Base-by-base conservation (phyloP, 2,113 vertebrate genomes). In the Bubalus kerabau region DNA sequence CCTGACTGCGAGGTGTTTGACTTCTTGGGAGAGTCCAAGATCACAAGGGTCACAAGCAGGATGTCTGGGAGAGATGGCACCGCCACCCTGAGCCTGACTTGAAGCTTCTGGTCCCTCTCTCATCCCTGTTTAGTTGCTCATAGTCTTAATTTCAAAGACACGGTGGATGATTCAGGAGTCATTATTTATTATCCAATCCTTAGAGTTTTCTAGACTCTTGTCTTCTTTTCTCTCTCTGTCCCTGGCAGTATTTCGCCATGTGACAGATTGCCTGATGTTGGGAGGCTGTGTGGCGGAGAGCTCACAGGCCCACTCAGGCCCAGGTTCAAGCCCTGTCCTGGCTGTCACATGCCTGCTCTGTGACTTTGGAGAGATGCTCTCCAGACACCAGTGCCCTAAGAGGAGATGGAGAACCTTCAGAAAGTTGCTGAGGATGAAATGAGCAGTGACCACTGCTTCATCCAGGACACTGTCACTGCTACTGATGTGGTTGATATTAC, bases 261-360 rank as follows among this genome's bases (percentile, higher is more conserved):
- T 5, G 32, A 13, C 48, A 0, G 0, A n/a, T 48, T 16, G 7
- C 16, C 3, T 30, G 28, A 28, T 10, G 7, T 6, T 50, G 10
- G 3, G 89, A 62, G 30, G 24, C 46, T 30, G 30, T 7, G 5
- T 9, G 40, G 32, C 0, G 0, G n/a, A 7, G 17, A 1, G 4
- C 46, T 71, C 23, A 6, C 2, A 23, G 60, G 32, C 57, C 4
- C 0, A 0, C 32, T 23, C 43, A 17, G 46, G 21, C 71, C 40
- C 40, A 76, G 40, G 71, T 19, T 76, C 71, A 0, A n/a, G 26
- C 24, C 28, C 48, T 52, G 32, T 48, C 54, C 54, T 6, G 30
- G 50, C 6, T 6, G 54, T 81, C 80, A 50, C 48, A 1, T 1
- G 2, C 56, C 24, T 26, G 67, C 84, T 40, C 9, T 17, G n/a